These are phyloP conservation scores for Drosophila subpulchrella DNA, from an alignment of 1,140 invertebrate species.

Conservation along the genomic window DNA sequence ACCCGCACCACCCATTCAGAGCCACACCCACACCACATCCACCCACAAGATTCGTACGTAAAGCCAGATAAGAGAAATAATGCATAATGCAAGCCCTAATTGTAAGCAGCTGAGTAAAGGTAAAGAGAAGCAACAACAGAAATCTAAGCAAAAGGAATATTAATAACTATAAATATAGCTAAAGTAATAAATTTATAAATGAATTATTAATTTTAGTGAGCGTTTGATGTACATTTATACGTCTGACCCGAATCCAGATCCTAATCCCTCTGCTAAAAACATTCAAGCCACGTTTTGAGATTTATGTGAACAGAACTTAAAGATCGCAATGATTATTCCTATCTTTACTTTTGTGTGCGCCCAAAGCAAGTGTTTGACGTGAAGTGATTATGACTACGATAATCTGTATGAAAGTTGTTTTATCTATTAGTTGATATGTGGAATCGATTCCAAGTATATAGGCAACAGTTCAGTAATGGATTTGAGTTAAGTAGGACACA, in stretches of 20 bases:
- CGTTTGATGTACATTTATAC: constrained; percentile 75
- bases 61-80: constrained; percentile 61
- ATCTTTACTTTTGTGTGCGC: constrained; percentile 30
- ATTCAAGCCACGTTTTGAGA: constrained; percentile 37
- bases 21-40: constrained; percentile 17
- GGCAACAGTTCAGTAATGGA: constrained; percentile 42
- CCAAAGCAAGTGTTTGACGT: constrained; percentile 22
- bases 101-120: constrained; percentile 41
- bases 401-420: constrained; percentile 53
- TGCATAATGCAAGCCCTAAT: constrained; percentile 67
- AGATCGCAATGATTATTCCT: constrained; percentile 38
- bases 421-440: constrained; percentile 54
- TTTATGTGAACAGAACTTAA: constrained; percentile 52
- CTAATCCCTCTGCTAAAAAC: constrained; percentile 11
- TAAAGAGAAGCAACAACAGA: constrained; percentile 25
- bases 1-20: constrained; percentile 6
- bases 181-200: constrained; percentile 83
- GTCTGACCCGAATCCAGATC: constrained; percentile 18
- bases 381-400: constrained; percentile 42
- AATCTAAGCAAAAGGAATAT: constrained; percentile 51
- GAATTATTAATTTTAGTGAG: constrained; percentile 77
- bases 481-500: constrained; percentile 45
- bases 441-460: constrained; percentile 30
- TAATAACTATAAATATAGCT: constrained; percentile 81
- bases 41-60: constrained; percentile 49